Conservation (phyloP, 2,797 vertebrate species). For the Falco naumanni region DNA sequence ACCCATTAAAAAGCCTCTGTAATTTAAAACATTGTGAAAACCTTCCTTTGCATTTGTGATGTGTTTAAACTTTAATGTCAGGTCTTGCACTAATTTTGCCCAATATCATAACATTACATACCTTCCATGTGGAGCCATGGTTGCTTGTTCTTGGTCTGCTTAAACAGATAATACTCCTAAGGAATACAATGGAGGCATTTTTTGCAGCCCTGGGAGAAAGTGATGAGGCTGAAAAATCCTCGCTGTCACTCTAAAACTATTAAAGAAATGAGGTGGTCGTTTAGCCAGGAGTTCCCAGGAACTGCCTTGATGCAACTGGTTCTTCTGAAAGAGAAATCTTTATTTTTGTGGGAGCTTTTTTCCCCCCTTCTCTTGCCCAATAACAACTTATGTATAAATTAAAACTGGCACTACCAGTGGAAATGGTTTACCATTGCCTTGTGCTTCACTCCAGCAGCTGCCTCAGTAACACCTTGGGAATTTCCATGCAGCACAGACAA, state of each 20-base stretch:
- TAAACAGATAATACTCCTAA: neutral
- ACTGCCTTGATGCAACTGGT: neutral
- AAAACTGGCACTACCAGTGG: neutral
- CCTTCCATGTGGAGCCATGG: neutral
- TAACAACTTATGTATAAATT: neutral
- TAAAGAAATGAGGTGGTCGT: neutral
- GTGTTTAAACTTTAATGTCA: neutral
- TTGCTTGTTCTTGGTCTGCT: neutral
- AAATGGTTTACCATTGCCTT: neutral
- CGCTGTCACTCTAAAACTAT: neutral
- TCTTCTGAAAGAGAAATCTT: neutral
- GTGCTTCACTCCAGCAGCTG: neutral
- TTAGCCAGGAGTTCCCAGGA: neutral
- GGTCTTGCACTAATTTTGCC: neutral
- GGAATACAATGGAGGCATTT: neutral
- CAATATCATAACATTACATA: neutral
- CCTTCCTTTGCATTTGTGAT: rapidly evolving
- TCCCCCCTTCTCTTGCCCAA: neutral
- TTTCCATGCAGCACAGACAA: neutral
- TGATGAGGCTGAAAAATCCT: neutral
- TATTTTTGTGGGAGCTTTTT: neutral
- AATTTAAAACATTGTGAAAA: neutral
- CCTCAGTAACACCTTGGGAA: neutral
- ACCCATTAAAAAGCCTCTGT: neutral
- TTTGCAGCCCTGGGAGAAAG: neutral